These are phyloP conservation scores for Mantis religiosa DNA, from an alignment of 2,888 invertebrate genomes.

Conservation along the genomic window DNA sequence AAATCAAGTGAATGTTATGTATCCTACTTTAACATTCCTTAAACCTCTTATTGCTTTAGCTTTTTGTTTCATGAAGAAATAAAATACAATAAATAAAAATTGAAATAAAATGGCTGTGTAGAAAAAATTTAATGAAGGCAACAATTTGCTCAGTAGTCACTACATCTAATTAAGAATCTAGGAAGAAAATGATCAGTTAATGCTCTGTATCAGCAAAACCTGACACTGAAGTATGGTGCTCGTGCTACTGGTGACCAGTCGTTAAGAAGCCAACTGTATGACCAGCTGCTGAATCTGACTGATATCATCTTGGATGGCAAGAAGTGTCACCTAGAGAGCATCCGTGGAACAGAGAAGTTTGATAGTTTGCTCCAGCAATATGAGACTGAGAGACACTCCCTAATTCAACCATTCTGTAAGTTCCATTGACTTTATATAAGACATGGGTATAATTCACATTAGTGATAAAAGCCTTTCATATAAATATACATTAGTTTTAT, in stretches of 20 bases:
- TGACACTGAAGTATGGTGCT: slow-evolving; percentile 46
- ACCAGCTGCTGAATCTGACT: slow-evolving; percentile 64
- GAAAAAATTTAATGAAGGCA: no score
- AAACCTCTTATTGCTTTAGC: no score
- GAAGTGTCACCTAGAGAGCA: slow-evolving; percentile 64
- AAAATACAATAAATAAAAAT: no score
- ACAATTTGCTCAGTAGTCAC: no score
- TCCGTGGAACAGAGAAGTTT: slow-evolving; percentile 56
- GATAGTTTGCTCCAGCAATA: slow-evolving; percentile 60
- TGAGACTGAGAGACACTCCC: slow-evolving; percentile 59
- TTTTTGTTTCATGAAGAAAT: no score
- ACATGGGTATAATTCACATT: background rate
- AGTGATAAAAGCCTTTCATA: background rate
- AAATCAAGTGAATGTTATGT: no score
- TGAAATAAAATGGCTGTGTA: no score
- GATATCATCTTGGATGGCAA: slow-evolving; percentile 71
- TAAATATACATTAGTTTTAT: no score
- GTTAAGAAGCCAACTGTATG: slow-evolving; percentile 57
- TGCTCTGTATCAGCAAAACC: slow-evolving; percentile 38
- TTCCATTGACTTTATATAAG: background rate
- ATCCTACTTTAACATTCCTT: no score
- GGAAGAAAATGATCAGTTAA: no score
- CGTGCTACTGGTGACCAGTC: slow-evolving; percentile 54
- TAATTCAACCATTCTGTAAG: slow-evolving; percentile 54
- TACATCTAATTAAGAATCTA: no score